Evolutionary conservation across 2,797 vertebrate genomes (phyloP), one percentile per base, ranked within the genome.

Genomic region (Crossoptilon crossoptilon): DNA sequence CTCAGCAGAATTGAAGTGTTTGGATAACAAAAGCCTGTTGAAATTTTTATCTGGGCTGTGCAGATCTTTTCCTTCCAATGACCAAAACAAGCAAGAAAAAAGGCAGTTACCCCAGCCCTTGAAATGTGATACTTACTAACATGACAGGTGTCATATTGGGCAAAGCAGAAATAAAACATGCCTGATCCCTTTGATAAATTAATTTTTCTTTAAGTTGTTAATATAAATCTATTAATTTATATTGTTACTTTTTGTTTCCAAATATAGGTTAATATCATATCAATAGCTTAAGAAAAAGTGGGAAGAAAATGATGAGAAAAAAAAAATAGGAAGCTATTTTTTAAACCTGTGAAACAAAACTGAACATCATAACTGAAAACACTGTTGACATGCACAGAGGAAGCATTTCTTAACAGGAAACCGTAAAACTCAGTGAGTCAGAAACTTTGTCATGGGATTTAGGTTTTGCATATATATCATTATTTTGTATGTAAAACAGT

Each of bases 401-500:
- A 86, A 95, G 23, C 22, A 86, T 78, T 94, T 91, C 94, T 91
- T 94, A 75, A 90, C 67, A 95, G 76, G 71, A 95, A 94, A 62
- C 64, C 83, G 58, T 96, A 95, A 91, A 95, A 94, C 37, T 94
- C 76, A 76, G 43, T 95, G 86, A 96, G 56, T 95, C 66, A 94
- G 70, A 96, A 96, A 94, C 44, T 91, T 90, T 88, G 68, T 91
- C 64, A 93, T 88, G 72, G 49, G 56, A 93, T 95, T 95, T 92
- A 67, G 23, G 66, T 95, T 96, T 96, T 96, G 39, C 90, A 94
- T 89, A 76, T 84, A 85, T 94, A 84, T 95, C 81, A 90, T 90
- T 96, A 95, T 95, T 97, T 95, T 93, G 37, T 87, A 91, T 92
- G 83, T 79, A 95, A 97, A 96, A 60, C 23, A 90, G 73, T 91